Conservation (phyloP, 2,888 invertebrate species). For the Heliconius hortense region DNA sequence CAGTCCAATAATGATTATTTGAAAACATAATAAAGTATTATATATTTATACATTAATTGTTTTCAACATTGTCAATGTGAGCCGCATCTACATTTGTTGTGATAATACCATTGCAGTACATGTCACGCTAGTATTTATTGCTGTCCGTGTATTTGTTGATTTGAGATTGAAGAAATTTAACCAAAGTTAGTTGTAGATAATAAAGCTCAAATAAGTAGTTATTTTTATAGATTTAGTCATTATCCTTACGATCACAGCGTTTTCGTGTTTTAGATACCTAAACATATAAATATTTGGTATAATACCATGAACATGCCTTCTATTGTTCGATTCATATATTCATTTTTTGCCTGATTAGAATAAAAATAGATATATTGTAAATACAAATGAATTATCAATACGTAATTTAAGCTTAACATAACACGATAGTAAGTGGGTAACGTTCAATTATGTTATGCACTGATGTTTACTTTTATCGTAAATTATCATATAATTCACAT, state of each 20-base stretch:
- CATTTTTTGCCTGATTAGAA: conserved; percentile 60
- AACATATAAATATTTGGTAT: conserved; percentile 26
- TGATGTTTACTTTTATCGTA: conserved; percentile 17
- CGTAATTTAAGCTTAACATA: conserved; percentile 51
- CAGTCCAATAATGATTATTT: conserved; percentile 60
- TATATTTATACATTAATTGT: conserved; percentile 47
- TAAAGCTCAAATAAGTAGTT: conserved; percentile 70
- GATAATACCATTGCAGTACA: conserved; percentile 56
- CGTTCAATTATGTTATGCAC: conserved; percentile 27
- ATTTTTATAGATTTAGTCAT: conserved; percentile 39
- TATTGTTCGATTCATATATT: conserved; percentile 51
- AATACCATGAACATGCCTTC: conserved; percentile 75
- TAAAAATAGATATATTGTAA: conserved; percentile 44
- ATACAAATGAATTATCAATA: conserved; percentile 54
- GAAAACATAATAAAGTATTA: conserved; percentile 52
- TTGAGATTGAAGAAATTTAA: conserved; percentile 28
- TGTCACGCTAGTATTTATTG: conserved; percentile 35
- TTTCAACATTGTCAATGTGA: conserved; percentile 51
- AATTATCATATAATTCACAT: conserved; percentile 24
- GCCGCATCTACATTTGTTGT: conserved; percentile 61
- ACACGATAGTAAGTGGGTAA: conserved; percentile 28
- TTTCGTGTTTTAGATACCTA: conserved; percentile 28
- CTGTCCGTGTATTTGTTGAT: conserved; percentile 23
- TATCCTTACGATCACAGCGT: conserved; percentile 23
- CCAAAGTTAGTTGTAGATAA: conserved; percentile 49